Evolutionary conservation across 2,113 vertebrate species (phyloP).

Genomic region (Circaetus cinerascens): DNA sequence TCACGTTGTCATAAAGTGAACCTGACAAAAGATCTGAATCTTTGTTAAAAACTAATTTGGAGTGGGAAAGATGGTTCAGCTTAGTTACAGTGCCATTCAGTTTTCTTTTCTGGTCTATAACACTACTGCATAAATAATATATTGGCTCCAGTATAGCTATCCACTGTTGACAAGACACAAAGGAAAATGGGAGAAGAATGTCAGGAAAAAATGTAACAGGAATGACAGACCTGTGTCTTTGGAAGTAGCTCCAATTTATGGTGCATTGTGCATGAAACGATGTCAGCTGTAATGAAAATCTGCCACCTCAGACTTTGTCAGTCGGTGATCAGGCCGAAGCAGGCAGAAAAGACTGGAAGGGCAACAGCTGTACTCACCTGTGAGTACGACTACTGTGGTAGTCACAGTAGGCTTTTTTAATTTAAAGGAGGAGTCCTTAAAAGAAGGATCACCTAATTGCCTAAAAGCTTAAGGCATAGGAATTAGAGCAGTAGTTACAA

Average conservation of each 20-base stretch:
- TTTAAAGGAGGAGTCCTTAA: not conserved
- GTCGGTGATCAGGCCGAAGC: not conserved
- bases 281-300: not conserved
- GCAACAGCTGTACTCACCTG: not conserved
- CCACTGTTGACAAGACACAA: not conserved
- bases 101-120: not conserved
- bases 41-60: not conserved
- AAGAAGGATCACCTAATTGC: not conserved
- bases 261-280: not conserved
- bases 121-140: not conserved
- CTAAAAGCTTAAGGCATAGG: not conserved
- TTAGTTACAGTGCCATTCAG: not conserved
- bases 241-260: not conserved
- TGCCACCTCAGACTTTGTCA: not conserved
- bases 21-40: not conserved
- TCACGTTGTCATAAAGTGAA: not conserved
- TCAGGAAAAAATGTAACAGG: not conserved
- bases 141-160: not conserved
- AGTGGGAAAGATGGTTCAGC: not conserved
- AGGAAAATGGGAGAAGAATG: not conserved
- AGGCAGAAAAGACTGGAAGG: not conserved
- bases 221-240: not conserved
- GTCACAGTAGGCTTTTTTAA: not conserved
- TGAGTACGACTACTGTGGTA: not conserved
- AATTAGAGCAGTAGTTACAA: not conserved